Conservation (phyloP, 2,113 vertebrate species). For the Halcyon malimbica region DNA sequence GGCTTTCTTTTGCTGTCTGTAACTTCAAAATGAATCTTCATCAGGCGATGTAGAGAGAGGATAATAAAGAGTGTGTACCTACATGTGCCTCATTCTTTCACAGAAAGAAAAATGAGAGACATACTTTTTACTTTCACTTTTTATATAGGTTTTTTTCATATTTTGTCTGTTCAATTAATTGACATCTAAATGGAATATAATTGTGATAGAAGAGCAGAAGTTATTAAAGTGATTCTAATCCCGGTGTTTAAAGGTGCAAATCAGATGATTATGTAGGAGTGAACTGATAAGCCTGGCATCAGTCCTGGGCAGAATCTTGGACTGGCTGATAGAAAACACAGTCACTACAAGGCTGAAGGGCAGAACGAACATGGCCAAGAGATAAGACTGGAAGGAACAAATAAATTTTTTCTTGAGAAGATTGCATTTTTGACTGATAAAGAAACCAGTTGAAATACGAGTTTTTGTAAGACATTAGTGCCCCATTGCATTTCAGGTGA, state of each 20-base stretch:
- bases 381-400: not conserved
- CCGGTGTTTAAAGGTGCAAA: not conserved
- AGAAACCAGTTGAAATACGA: not conserved
- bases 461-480: not conserved
- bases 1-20: not conserved
- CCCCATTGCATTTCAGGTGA: not conserved
- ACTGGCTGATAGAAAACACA: not conserved
- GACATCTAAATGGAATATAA: not conserved
- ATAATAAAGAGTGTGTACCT: not conserved
- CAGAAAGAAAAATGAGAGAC: not conserved
- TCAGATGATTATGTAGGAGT: not conserved
- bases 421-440: not conserved
- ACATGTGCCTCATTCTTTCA: not conserved
- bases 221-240: not conserved
- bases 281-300: not conserved
- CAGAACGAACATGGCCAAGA: rapidly evolving
- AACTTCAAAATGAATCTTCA: not conserved
- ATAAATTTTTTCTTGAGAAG: not conserved
- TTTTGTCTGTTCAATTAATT: not conserved
- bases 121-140: not conserved
- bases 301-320: not conserved
- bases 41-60: not conserved
- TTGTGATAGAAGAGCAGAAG: not conserved
- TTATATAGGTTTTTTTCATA: not conserved
- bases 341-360: not conserved